phyloP scores from a whole-genome alignment of 2,888 invertebrate species.

The Stictocephala bisonia region DNA sequence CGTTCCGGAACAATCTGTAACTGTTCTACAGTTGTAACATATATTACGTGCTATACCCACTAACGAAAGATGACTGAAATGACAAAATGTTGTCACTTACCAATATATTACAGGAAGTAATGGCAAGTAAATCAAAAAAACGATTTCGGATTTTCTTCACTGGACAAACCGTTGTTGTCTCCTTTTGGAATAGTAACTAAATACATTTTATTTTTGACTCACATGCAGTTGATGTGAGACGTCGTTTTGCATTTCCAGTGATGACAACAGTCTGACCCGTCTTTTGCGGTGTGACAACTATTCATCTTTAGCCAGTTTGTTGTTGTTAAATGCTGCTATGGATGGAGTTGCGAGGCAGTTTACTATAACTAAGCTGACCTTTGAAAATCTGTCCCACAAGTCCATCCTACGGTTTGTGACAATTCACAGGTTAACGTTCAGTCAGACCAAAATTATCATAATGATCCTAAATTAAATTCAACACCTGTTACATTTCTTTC shows the following conservation, averaged over 20 bases:
- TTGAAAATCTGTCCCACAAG: no score
- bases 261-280: not conserved
- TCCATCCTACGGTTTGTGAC: no score
- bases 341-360: no score
- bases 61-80: not conserved
- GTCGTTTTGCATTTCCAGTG: not conserved
- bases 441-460: no score
- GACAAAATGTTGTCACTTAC: not conserved
- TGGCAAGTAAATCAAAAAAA: not conserved
- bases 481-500: no score
- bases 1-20: not conserved
- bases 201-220: not conserved
- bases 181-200: not conserved
- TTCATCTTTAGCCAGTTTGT: not conserved
- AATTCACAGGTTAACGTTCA: no score
- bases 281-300: not conserved
- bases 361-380: no score
- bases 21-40: not conserved
- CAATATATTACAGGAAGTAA: not conserved
- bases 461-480: no score
- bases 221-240: not conserved
- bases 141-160: not conserved
- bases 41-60: not conserved
- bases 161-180: not conserved
- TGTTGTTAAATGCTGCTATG: no score